Percentiles rank a stretch among this genome's conserved stretches.
These are phyloP conservation scores for Epinephelus malabaricus DNA, from an alignment of 2,797 vertebrate species.

Conservation along the genomic window DNA sequence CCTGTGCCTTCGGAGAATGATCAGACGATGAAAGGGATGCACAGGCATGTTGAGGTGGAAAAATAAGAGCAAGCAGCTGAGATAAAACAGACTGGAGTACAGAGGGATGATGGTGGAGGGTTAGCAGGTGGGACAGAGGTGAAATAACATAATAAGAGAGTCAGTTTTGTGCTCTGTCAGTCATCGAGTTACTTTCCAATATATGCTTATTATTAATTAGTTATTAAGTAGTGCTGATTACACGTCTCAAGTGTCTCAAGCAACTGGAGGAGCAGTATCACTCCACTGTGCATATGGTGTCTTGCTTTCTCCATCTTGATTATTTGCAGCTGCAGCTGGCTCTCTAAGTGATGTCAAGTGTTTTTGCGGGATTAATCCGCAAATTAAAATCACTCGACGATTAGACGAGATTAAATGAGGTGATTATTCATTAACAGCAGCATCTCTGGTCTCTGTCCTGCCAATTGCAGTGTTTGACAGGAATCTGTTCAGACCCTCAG, in stretches of 20 bases:
- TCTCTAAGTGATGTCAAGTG: background rate
- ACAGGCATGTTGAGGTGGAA: background rate
- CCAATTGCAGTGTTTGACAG: slow-evolving; percentile 1
- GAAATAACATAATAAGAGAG: slow-evolving; percentile 28
- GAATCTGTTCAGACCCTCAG: background rate
- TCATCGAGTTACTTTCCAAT: background rate
- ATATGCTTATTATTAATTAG: background rate
- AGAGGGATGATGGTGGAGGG: background rate
- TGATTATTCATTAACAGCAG: slow-evolving; percentile 13
- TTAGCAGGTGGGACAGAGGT: slow-evolving; percentile 8
- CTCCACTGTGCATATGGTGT: background rate
- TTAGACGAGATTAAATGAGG: slow-evolving; percentile 14
- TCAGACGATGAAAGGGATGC: slow-evolving; percentile 22
- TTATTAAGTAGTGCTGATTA: background rate
- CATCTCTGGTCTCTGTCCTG: background rate
- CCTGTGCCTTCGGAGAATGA: slow-evolving; percentile 23
- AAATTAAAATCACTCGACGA: slow-evolving; percentile 38
- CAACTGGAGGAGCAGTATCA: background rate
- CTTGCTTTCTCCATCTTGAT: slow-evolving; percentile 6
- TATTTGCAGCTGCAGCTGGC: slow-evolving; percentile 5
- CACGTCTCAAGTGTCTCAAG: background rate
- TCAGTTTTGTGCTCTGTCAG: background rate
- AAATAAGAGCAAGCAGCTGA: slow-evolving; percentile 8
- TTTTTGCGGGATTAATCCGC: background rate
- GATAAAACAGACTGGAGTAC: background rate